Percentiles rank a stretch among this genome's conserved stretches.
These are phyloP conservation scores for Varanus komodoensis DNA, from an alignment of 2,113 vertebrate species.

Conservation along the genomic window DNA sequence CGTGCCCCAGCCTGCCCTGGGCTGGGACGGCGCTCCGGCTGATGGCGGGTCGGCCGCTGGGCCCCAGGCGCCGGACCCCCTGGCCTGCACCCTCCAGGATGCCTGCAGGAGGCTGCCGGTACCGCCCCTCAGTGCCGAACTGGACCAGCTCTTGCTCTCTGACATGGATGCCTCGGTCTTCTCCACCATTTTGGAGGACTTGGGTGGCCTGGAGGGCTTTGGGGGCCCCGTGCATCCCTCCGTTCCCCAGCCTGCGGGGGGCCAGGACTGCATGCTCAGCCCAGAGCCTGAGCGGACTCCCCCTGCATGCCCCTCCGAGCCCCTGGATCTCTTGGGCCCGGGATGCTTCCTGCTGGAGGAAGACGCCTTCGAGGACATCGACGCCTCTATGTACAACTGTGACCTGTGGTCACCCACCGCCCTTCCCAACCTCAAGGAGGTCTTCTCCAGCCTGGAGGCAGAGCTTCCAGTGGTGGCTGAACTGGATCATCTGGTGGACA, in stretches of 20 bases:
- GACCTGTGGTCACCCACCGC: conserved; percentile 59
- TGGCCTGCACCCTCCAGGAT: neutral
- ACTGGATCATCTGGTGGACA: conserved; percentile 74
- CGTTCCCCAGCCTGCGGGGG: conserved; percentile 24
- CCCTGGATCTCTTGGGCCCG: conserved; percentile 64
- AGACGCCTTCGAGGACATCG: conserved; percentile 76
- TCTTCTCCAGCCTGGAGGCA: conserved; percentile 31
- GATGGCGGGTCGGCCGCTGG: neutral
- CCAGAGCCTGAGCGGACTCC: neutral
- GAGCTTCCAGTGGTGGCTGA: conserved; percentile 57
- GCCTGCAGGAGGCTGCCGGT: neutral
- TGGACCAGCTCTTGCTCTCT: conserved; percentile 57
- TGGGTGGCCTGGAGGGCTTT: conserved; percentile 63
- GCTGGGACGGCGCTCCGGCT: no score
- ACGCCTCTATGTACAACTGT: conserved; percentile 78
- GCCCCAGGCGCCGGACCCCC: neutral
- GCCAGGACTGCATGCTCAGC: conserved; percentile 20
- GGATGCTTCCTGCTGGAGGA: conserved; percentile 71
- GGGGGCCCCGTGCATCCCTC: conserved; percentile 46
- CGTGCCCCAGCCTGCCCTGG: neutral
- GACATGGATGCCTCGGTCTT: conserved; percentile 62
- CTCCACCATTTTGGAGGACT: conserved; percentile 69
- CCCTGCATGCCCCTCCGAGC: conserved; percentile 31
- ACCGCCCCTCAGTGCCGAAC: neutral
- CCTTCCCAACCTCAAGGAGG: conserved; percentile 59